Base-by-base conservation (phyloP, 1,140 invertebrate genomes). In the Cydia amplana region DNA sequence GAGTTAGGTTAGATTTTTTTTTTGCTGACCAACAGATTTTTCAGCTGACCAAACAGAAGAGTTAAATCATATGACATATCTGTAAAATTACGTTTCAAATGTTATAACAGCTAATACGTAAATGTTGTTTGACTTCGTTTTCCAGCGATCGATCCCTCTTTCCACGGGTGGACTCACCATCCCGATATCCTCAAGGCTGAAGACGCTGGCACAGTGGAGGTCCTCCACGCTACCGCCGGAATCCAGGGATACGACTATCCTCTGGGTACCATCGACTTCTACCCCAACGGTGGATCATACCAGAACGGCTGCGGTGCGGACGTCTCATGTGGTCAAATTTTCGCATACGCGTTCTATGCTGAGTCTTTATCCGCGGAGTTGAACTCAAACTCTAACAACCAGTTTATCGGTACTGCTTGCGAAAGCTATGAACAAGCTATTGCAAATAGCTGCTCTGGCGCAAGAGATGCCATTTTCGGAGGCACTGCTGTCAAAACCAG, bases 211-310 rank as follows among this genome's bases (percentile, higher is more conserved):
- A 94, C 95, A 77, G 96, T 97, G 0, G 95, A 96, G 87, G 94
- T 95, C 0, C 93, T 97, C 63, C 96, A 97, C 81, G 95, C 96
- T 0, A 95, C 95, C 76, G 94, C 92, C 49, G 94, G 94, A 25
- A 60, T 85, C 46, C 87, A 94, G 28, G 95, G 94, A 32, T 92
- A 94, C 79, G 89, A 90, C 72, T 85, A 86, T 1, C 93, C 94
- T 0, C 80, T 95, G 51, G 95, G 95, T n/a, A 90, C 95, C 80
- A 90, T 94, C n/a, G 95, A 97, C 83, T 96, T 96, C 83, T 96
- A 94, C 84, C 93, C 95, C 10, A 96, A 96, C 79, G 95, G 95
- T 43, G 95, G 95, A 4, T 75, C 78, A 49, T 25, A 4, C n/a
- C 88, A 90, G 65, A 65, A 46, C 4, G 83, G 83, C 20, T 92